Conservation (phyloP, 2,113 vertebrate genomes). For the Variabilichromis moorii region DNA sequence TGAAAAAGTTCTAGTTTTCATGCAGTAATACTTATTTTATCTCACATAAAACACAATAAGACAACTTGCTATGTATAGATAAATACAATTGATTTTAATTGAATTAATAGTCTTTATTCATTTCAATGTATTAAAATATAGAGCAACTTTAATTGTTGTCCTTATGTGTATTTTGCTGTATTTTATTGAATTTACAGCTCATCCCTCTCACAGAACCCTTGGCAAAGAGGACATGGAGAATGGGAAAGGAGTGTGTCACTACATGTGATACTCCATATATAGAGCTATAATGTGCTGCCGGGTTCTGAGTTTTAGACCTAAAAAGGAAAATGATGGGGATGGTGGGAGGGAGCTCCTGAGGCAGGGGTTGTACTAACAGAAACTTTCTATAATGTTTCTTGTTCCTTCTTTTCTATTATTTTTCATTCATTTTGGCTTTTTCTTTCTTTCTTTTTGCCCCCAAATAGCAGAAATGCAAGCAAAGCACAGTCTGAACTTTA, state of each 20-base stretch:
- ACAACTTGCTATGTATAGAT: background rate
- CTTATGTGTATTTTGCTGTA: background rate
- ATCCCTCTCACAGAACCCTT: background rate
- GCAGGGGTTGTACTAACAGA: background rate
- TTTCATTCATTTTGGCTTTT: background rate
- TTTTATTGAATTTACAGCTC: background rate
- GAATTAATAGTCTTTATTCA: background rate
- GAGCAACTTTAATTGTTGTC: background rate
- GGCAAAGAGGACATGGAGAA: background rate
- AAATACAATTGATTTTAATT: background rate
- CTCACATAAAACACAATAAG: background rate
- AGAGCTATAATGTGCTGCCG: background rate
- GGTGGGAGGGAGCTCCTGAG: background rate
- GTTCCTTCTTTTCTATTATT: background rate
- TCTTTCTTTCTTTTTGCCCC: background rate
- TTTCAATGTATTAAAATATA: background rate
- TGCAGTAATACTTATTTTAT: background rate
- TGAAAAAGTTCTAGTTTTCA: background rate
- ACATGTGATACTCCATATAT: background rate
- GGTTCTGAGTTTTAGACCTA: background rate
- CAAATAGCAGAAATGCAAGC: background rate
- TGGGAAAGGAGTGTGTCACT: background rate
- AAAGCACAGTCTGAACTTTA: background rate
- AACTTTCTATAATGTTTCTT: background rate
- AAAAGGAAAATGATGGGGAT: background rate